Conservation (phyloP, 2,888 invertebrate species). For the Syrista parreyssii region DNA sequence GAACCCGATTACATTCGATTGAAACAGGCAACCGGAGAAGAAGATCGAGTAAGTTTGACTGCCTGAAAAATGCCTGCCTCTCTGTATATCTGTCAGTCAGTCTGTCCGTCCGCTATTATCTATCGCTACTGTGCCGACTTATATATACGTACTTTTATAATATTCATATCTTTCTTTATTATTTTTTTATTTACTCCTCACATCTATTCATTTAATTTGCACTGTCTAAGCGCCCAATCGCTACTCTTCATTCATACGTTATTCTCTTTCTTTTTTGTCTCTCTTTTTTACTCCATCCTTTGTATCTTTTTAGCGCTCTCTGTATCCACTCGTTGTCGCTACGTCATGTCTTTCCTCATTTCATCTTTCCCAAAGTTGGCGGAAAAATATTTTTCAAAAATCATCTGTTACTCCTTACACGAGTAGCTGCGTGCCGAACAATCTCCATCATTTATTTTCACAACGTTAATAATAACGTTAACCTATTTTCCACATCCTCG, state of each 20-base stretch:
- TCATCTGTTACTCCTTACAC: not conserved
- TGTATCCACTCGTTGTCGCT: not conserved
- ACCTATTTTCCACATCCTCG: not conserved
- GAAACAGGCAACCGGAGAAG: constrained; percentile 74
- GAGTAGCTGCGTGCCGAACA: not conserved
- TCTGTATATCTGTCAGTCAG: constrained; percentile 45
- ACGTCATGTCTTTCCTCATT: not conserved
- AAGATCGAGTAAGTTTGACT: constrained; percentile 74
- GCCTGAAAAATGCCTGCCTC: constrained; percentile 24
- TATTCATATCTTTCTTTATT: constrained; percentile 9
- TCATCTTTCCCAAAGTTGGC: not conserved
- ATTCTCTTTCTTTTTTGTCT: not conserved
- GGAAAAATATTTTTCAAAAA: not conserved
- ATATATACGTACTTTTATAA: not conserved
- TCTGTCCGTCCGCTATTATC: constrained; percentile 49
- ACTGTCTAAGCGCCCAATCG: not conserved
- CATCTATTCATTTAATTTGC: not conserved
- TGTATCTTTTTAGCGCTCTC: not conserved
- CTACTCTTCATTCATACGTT: not conserved
- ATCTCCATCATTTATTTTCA: not conserved
- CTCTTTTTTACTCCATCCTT: not conserved
- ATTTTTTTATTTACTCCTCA: not conserved
- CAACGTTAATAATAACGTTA: not conserved
- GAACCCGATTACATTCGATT: constrained; percentile 50
- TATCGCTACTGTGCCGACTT: constrained; percentile 11